Conservation (phyloP, 1,140 invertebrate species). For the Scaptomyza pallida region DNA sequence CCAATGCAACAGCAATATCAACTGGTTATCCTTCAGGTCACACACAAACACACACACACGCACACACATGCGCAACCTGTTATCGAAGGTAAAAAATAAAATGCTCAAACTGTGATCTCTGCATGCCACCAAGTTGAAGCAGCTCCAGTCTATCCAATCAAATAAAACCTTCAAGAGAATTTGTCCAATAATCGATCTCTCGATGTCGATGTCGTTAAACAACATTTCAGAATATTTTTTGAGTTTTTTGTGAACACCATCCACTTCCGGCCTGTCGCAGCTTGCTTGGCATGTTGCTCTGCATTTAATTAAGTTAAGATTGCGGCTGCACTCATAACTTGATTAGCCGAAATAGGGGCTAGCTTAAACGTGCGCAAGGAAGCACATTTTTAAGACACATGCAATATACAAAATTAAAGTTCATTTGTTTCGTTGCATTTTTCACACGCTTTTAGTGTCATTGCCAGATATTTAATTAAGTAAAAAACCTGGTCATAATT, state of each 20-base stretch:
- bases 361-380: too few relatives aligned
- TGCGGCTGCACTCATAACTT: neutral
- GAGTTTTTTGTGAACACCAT: too few relatives aligned
- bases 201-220: slow-evolving; percentile 3
- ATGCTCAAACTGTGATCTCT: slow-evolving; percentile 19
- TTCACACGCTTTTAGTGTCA: neutral
- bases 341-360: neutral
- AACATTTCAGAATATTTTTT: too few relatives aligned
- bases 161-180: slow-evolving; percentile 10
- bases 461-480: neutral
- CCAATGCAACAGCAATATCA: slow-evolving; percentile 2
- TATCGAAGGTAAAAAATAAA: slow-evolving; percentile 57
- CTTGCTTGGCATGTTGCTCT: slow-evolving; percentile 4
- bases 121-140: neutral
- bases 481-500: neutral
- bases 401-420: neutral
- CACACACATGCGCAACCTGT: slow-evolving; percentile 19
- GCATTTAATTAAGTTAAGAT: slow-evolving; percentile 1
- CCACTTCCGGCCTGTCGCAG: slow-evolving; percentile 18
- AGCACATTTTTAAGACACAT: too few relatives aligned
- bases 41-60: slow-evolving; percentile 19
- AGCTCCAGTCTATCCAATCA: slow-evolving; percentile 18
- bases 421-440: neutral
- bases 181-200: slow-evolving; percentile 18
- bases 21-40: slow-evolving; percentile 72